Evolutionary conservation across 2,113 vertebrate genomes (phyloP).

Genomic region (Corythaeola cristata): DNA sequence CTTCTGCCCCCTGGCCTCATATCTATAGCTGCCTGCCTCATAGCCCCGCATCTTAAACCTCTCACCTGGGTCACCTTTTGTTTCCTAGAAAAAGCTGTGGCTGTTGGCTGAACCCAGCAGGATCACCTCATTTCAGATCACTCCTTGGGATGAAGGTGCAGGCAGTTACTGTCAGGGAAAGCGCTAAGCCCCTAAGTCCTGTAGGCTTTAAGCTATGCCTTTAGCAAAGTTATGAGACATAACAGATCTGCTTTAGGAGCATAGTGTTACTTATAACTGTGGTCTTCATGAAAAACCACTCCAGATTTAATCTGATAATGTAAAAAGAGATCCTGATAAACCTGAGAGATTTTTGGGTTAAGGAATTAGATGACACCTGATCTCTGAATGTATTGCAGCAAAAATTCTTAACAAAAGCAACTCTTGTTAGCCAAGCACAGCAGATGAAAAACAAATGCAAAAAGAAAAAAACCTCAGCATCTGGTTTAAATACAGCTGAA

Average conservation of each 20-base stretch:
- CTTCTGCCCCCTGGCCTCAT: neutral
- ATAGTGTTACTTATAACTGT: neutral
- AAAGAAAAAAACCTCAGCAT: neutral
- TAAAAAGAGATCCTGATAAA: neutral
- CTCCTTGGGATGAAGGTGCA: neutral
- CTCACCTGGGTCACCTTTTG: neutral
- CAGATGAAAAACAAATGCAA: neutral
- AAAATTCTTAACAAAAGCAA: conserved; percentile 18
- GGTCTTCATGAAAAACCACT: neutral
- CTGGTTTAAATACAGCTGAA: conserved; percentile 40
- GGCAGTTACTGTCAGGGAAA: neutral
- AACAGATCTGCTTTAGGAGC: neutral
- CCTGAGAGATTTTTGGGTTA: neutral
- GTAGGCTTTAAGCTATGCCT: neutral
- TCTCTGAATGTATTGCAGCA: conserved; percentile 1
- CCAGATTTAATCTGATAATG: neutral
- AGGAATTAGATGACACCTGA: neutral
- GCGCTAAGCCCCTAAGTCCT: neutral
- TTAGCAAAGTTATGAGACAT: neutral
- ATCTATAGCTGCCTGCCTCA: neutral
- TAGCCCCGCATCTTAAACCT: fast-evolving
- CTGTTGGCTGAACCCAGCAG: neutral
- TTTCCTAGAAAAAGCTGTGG: neutral
- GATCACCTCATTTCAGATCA: neutral
- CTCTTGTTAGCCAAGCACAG: neutral